phyloP scores from a whole-genome alignment of 2,797 vertebrate species.

The Sebastes oblongus region DNA sequence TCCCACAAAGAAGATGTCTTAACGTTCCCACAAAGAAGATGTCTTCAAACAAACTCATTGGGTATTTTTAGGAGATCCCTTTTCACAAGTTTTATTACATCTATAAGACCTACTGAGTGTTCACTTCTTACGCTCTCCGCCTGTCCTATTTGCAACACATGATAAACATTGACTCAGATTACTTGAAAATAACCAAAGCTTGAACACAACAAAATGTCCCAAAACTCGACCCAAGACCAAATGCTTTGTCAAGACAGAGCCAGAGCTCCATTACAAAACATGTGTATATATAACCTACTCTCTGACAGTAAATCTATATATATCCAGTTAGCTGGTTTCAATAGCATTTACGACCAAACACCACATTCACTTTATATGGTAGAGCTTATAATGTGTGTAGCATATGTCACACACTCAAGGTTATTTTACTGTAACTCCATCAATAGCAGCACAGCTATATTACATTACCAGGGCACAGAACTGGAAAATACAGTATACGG shows the following conservation, averaged over 20 bases:
- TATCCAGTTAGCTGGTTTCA: slow-evolving; percentile 1
- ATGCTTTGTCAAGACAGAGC: neutral
- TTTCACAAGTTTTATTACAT: neutral
- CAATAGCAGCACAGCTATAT: neutral
- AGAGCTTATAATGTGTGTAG: neutral
- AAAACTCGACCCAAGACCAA: neutral
- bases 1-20: neutral
- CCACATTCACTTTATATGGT: neutral
- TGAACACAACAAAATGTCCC: neutral
- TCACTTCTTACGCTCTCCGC: neutral
- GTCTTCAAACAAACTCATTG: neutral
- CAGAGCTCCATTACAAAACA: neutral
- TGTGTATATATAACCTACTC: neutral
- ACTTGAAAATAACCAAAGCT: neutral
- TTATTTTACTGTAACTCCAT: neutral
- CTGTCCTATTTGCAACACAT: neutral
- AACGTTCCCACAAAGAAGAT: too few relatives aligned
- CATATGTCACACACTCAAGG: neutral
- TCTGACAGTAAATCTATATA: neutral
- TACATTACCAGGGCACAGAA: neutral
- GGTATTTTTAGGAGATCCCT: neutral
- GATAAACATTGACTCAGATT: neutral
- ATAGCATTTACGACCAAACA: neutral
- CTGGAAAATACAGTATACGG: neutral
- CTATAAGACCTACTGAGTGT: neutral